A percentile compares a stretch with the other conserved stretches of the same genome.
Evolutionary conservation across 1,140 invertebrate genomes (phyloP).

Genomic region (Caenorhabditis tropicalis): DNA sequence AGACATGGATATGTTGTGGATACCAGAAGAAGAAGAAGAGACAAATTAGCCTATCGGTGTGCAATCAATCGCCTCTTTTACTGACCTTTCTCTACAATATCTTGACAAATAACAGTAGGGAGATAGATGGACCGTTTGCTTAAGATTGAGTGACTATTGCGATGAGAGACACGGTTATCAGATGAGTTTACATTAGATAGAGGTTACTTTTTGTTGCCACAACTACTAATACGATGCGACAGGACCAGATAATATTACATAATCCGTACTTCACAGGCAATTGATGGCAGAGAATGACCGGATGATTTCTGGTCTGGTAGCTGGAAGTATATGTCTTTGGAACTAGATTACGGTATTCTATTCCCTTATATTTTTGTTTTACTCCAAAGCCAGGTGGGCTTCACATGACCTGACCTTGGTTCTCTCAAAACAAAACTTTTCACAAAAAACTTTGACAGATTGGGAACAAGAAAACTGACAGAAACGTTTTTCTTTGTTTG

Average conservation of each 20-base stretch:
- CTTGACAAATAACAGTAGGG: constrained; percentile 22
- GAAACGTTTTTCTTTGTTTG: no score
- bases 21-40: neutral
- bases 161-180: constrained; percentile 11
- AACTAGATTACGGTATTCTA: neutral
- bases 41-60: constrained; percentile 37
- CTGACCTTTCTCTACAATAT: constrained; percentile 17
- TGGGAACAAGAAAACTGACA: no score
- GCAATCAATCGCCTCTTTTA: neutral
- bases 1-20: neutral
- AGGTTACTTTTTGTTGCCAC: neutral
- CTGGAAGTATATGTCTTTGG: no score
- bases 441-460: neutral
- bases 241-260: neutral
- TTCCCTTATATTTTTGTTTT: neutral
- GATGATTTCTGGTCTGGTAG: no score
- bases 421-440: neutral
- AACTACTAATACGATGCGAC: neutral
- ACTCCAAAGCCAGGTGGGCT: neutral
- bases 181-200: constrained; percentile 37
- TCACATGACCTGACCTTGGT: neutral
- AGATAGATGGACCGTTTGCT: constrained; percentile 12
- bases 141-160: constrained; percentile 33
- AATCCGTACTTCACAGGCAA: neutral
- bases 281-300: no score